Evolutionary conservation across 1,140 invertebrate species (phyloP).

Genomic region (Onthophagus taurus): DNA sequence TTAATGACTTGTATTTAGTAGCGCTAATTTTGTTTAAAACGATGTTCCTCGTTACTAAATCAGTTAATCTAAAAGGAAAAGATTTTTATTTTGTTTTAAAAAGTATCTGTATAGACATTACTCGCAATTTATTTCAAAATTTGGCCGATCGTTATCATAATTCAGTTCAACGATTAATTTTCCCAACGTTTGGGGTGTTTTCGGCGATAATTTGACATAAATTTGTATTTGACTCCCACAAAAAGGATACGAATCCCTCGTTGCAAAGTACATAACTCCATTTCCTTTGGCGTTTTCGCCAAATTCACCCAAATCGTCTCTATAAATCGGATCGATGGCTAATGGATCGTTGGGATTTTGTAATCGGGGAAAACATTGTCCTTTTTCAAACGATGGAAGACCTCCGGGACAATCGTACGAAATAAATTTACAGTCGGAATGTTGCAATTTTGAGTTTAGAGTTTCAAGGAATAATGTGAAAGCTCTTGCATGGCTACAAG

Average conservation of each 20-base stretch:
- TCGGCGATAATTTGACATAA: conserved; percentile 28
- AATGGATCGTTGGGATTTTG: conserved; percentile 18
- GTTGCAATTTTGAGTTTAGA: conserved; percentile 24
- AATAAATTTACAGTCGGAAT: conserved; percentile 31
- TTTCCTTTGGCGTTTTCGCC: conserved; percentile 33
- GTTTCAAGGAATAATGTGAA: conserved; percentile 35
- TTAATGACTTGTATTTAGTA: conserved; percentile 21
- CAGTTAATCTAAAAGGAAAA: conserved; percentile 18
- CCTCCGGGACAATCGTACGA: conserved; percentile 35
- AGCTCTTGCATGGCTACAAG: conserved; percentile 38
- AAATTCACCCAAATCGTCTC: conserved; percentile 27
- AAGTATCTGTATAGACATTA: conserved; percentile 18
- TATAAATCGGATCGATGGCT: conserved; percentile 26
- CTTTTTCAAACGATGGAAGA: conserved; percentile 29
- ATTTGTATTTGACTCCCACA: conserved; percentile 38
- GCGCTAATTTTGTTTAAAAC: conserved; percentile 27
- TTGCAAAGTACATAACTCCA: conserved; percentile 38
- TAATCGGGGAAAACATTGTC: conserved; percentile 35
- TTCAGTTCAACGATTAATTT: conserved; percentile 27
- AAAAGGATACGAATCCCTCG: conserved; percentile 28
- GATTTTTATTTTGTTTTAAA: too few relatives aligned
- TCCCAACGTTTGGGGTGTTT: conserved; percentile 28
- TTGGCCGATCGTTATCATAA: conserved; percentile 24
- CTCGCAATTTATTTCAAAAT: conserved; percentile 32
- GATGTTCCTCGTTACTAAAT: conserved; percentile 25